Evolutionary conservation across 2,797 vertebrate genomes (phyloP).

Genomic region (Schizothorax lantsangensis): DNA sequence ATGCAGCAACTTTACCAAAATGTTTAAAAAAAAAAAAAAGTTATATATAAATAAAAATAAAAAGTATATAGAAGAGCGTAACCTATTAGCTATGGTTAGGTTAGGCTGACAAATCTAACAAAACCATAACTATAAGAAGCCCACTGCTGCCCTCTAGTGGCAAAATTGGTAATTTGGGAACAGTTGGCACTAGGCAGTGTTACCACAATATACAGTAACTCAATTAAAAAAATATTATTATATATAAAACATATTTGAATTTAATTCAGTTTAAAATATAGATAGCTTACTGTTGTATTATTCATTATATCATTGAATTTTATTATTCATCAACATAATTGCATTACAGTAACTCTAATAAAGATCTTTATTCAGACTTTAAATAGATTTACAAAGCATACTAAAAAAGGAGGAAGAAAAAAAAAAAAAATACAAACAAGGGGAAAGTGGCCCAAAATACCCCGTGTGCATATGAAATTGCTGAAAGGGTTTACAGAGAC

Average conservation of each 20-base stretch:
- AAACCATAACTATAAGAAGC: neutral
- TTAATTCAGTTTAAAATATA: no score
- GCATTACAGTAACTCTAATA: constrained; percentile 69
- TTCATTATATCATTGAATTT: neutral
- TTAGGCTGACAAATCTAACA: neutral
- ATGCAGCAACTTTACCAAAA: neutral
- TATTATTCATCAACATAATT: neutral
- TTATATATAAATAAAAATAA: no score
- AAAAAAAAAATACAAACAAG: constrained; percentile 70
- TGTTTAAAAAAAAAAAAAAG: neutral
- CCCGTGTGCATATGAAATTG: constrained; percentile 75
- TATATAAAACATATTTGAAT: no score
- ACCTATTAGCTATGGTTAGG: neutral
- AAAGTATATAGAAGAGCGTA: neutral
- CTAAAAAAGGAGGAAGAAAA: constrained; percentile 58
- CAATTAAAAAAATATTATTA: no score
- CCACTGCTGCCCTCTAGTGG: constrained; percentile 71
- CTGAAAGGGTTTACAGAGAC: constrained; percentile 78
- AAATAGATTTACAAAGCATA: constrained; percentile 86
- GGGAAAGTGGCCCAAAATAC: constrained; percentile 74
- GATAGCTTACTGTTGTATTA: neutral
- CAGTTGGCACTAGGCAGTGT: neutral
- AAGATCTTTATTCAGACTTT: constrained; percentile 84
- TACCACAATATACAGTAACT: neutral
- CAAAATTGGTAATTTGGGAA: neutral